Conservation (phyloP, 2,797 vertebrate genomes). For the Rhinella marina region DNA sequence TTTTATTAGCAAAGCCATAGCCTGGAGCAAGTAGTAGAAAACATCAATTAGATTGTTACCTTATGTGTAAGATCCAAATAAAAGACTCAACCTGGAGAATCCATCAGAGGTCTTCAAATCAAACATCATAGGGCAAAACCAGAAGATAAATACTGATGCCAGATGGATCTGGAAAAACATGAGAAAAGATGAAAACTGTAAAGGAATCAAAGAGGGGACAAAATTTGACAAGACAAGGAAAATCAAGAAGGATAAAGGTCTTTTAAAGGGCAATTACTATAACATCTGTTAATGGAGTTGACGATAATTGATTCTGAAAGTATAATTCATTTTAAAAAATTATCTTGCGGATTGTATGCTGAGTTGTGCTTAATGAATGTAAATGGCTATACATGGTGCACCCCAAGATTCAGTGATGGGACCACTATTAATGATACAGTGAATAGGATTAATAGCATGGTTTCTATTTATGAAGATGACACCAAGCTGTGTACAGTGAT, state of each 20-base stretch:
- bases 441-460: too few species aligned
- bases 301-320: background rate
- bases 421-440: too few species aligned
- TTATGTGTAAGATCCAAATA: background rate
- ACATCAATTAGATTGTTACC: background rate
- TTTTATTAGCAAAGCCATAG: background rate
- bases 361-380: too few species aligned
- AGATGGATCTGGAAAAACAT: background rate
- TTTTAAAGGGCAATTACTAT: background rate
- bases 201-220: background rate
- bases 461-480: too few species aligned
- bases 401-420: too few species aligned
- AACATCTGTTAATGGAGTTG: background rate
- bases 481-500: too few species aligned
- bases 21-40: background rate
- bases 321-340: too few species aligned
- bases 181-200: background rate
- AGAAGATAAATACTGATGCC: background rate
- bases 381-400: too few species aligned
- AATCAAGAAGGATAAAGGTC: background rate
- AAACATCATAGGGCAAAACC: background rate
- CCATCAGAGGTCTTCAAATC: background rate
- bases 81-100: background rate
- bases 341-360: too few species aligned
- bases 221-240: background rate